Evolutionary conservation across 2,888 invertebrate species (phyloP).

Genomic region (Halictus quadricinctus): DNA sequence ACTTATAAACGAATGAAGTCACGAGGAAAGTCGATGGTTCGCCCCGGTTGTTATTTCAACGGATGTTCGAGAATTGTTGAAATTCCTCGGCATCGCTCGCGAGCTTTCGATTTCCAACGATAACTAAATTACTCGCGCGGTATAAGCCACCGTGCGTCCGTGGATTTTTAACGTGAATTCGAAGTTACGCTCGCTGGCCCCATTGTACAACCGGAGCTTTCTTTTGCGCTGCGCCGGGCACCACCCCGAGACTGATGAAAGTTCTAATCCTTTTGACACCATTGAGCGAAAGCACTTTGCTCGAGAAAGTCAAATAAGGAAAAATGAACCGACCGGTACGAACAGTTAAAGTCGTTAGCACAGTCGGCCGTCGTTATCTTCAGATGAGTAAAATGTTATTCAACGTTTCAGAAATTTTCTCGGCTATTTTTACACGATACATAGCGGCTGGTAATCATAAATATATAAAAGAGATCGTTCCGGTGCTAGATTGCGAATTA

Average conservation of each 20-base stretch:
- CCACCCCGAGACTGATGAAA: conserved; percentile 66
- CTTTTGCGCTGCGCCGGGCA: background rate
- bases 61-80: background rate
- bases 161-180: conserved; percentile 45
- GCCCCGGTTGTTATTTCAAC: conserved; percentile 13
- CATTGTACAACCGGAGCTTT: conserved; percentile 35
- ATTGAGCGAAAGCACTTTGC: conserved; percentile 55
- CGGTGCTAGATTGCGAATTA: background rate
- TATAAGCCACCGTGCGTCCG: conserved; percentile 16
- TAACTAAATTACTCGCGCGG: conserved; percentile 44
- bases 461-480: background rate
- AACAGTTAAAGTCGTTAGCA: conserved; percentile 52
- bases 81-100: background rate
- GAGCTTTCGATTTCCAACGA: conserved; percentile 21
- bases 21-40: background rate
- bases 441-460: background rate
- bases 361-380: conserved; percentile 19
- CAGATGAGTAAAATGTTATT: conserved; percentile 30
- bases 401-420: background rate
- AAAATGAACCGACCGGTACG: conserved; percentile 52
- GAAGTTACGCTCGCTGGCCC: conserved; percentile 21
- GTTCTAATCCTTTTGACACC: conserved; percentile 69
- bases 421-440: background rate
- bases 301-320: conserved; percentile 47
- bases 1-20: conserved; percentile 29